Conservation (phyloP, 1,140 invertebrate species). For the Drosophila repletoides region DNA sequence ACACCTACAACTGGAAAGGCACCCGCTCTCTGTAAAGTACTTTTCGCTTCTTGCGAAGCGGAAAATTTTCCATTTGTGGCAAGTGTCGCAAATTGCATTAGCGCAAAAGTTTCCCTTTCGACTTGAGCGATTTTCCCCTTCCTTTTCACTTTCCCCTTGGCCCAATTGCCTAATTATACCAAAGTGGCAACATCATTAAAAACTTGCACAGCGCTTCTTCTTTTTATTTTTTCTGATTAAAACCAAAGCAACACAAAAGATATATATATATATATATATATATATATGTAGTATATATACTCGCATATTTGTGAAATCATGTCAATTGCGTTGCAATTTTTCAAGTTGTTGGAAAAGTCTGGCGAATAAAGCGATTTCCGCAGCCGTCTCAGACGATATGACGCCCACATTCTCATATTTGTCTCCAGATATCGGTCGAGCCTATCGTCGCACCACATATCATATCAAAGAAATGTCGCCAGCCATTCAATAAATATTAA, state of each 20-base stretch:
- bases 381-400: slow-evolving; percentile 18
- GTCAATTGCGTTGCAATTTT: slow-evolving; percentile 67
- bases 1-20: slow-evolving; percentile 1
- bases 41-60: slow-evolving; percentile 32
- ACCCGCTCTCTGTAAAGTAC: background rate
- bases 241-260: slow-evolving; percentile 38
- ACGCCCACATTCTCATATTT: slow-evolving; percentile 43
- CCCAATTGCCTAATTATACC: slow-evolving; percentile 73
- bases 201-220: slow-evolving; percentile 57
- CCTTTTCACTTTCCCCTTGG: slow-evolving; percentile 5
- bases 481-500: slow-evolving; percentile 74
- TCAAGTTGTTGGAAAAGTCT: too few relatives aligned
- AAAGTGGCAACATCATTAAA: slow-evolving; percentile 72
- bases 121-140: slow-evolving; percentile 60
- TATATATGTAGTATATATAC: slow-evolving; percentile 1
- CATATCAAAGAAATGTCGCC: slow-evolving; percentile 72
- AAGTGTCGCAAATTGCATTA: slow-evolving; percentile 77
- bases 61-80: slow-evolving; percentile 77
- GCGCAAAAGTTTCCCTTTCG: slow-evolving; percentile 73
- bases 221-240: too few relatives aligned
- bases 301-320: slow-evolving; percentile 55
- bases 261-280: slow-evolving; percentile 14
- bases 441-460: slow-evolving; percentile 48
- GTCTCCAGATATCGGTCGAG: slow-evolving; percentile 25
- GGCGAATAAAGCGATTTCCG: slow-evolving; percentile 63